phyloP scores from a whole-genome alignment of 2,113 vertebrate genomes.

The Rhombomys opimus region DNA sequence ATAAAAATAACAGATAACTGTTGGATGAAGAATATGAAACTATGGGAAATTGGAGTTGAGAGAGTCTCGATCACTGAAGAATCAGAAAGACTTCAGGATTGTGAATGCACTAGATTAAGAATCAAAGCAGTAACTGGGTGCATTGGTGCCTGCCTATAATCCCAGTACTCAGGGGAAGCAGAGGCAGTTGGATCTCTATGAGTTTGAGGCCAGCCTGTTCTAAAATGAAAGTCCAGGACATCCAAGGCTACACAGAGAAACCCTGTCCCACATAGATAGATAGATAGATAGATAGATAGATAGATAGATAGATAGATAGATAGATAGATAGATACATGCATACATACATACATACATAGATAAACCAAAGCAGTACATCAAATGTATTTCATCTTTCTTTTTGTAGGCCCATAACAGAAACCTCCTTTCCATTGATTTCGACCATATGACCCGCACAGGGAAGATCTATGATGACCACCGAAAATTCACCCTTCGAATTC shows the following conservation, averaged over 20 bases:
- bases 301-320: too few relatives aligned
- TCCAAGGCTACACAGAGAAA: too few relatives aligned
- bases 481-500: constrained; percentile 97
- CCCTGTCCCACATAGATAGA: too few relatives aligned
- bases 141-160: too few relatives aligned
- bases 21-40: neutral
- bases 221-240: too few relatives aligned
- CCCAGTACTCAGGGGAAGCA: too few relatives aligned
- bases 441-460: constrained; percentile 94
- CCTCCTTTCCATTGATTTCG: constrained; percentile 98
- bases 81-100: constrained; percentile 38
- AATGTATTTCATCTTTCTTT: constrained; percentile 44
- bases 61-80: neutral
- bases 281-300: too few relatives aligned
- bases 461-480: constrained; percentile 99
- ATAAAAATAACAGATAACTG: constrained; percentile 27
- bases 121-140: neutral
- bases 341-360: too few relatives aligned
- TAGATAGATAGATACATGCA: too few relatives aligned
- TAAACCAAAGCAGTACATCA: too few relatives aligned
- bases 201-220: too few relatives aligned
- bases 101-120: neutral
- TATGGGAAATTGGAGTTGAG: neutral
- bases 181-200: too few relatives aligned
- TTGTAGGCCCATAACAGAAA: constrained; percentile 98